Evolutionary conservation across 2,888 invertebrate genomes (phyloP), one percentile per base, ranked within the genome.

Genomic region (Teleogryllus oceanicus): DNA sequence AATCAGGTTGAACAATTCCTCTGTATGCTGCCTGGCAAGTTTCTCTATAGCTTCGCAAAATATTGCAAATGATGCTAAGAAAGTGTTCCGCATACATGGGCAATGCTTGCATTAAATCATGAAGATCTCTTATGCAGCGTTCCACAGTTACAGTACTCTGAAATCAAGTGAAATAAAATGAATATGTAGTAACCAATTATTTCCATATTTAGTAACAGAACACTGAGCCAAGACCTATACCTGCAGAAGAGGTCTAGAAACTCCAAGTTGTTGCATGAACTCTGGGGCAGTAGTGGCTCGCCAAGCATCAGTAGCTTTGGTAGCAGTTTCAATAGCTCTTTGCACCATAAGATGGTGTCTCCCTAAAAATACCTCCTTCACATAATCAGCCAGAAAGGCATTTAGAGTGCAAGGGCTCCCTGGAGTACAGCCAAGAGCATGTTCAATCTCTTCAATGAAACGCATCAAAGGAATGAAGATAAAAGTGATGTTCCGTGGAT

Each of bases 361-460:
- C 82, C 93, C 94, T 82, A 95, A 90, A 88, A 96, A 98, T 11
- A 94, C 94, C 84, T 95, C 93, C 83, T 94, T 94, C 49, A 97
- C 94, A 87, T 96, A 96, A 86, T 96, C 94, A 77, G 93, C 92
- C 80, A 98, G 89, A 87, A 96, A 97, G 82, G 92, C 92, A 85
- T 95, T 94, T 80, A 97, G 89, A 3, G 93, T 93, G 85, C 95
- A 95, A 76, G 93, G 90, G 84, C 89, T 90, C 21, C 85, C 80
- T 21, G 82, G 78, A 5, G 79, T 75, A 37, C 81, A 81, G 16
- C 80, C 90, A 85, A 92, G 89, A 76, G 90, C 90, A 83, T 88
- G 88, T 86, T 97, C 97, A 82, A 97, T 93, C 86, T 97, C 94
- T 80, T 92, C 92, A 82, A 96, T 93, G 84, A 97, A 95, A 81